Conservation (phyloP, 1,140 invertebrate genomes). For the Babylonia areolata region DNA sequence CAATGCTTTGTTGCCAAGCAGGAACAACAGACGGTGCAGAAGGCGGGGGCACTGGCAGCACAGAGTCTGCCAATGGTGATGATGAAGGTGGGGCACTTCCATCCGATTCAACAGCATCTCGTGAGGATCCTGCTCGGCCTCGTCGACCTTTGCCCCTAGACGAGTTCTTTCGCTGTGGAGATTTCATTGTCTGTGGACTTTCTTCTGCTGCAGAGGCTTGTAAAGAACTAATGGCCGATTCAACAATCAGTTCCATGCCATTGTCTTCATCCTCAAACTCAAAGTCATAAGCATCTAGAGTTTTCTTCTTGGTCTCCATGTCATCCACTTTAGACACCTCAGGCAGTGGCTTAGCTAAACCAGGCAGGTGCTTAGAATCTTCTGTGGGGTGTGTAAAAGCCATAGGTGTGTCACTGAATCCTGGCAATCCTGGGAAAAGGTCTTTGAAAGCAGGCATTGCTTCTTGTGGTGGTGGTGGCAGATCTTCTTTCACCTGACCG, state of each 20-base stretch:
- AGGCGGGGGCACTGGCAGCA: not conserved
- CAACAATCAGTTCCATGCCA: constrained; percentile 22
- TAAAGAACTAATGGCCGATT: constrained; percentile 7
- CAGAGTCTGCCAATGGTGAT: constrained; percentile 17
- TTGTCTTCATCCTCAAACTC: constrained; percentile 43
- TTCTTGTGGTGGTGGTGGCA: not conserved
- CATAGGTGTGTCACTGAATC: constrained; percentile 16
- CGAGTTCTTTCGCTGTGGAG: constrained; percentile 25
- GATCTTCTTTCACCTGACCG: constrained; percentile 13
- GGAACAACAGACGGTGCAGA: not conserved
- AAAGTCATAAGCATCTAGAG: constrained; percentile 53
- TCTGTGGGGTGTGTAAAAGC: not conserved
- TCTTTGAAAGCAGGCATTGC: not conserved
- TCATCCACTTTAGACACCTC: constrained; percentile 28
- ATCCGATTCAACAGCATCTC: not conserved
- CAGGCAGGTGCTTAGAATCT: not conserved
- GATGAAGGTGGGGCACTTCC: not conserved
- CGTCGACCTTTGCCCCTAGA: constrained; percentile 38
- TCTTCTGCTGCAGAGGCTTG: constrained; percentile 16
- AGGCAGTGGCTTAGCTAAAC: not conserved
- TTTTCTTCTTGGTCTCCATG: constrained; percentile 33
- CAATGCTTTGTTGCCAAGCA: constrained; percentile 22
- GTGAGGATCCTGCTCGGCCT: constrained; percentile 24
- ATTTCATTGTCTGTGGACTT: constrained; percentile 14
- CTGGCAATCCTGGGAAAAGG: not conserved